These are phyloP conservation scores for Drosophila burlai DNA, from an alignment of 1,140 invertebrate genomes.

Conservation along the genomic window DNA sequence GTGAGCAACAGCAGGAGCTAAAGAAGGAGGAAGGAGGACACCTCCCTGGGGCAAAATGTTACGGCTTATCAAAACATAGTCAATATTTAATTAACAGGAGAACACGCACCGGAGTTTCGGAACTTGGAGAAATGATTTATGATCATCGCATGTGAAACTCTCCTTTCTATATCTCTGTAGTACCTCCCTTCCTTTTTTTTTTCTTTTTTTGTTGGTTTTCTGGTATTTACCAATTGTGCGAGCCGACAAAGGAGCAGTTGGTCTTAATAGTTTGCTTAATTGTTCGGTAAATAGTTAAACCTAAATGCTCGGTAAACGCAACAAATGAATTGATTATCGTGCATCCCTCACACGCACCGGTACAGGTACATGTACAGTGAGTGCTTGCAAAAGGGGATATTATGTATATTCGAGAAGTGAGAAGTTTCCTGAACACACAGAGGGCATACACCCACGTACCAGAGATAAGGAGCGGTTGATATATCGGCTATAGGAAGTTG, in stretches of 20 bases:
- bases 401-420: conserved; percentile 11
- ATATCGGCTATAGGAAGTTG: neutral
- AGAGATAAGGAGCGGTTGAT: conserved; percentile 21
- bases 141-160: conserved; percentile 58
- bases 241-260: conserved; percentile 68
- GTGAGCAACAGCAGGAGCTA: conserved; percentile 9
- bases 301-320: conserved; percentile 49
- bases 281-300: conserved; percentile 41
- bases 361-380: conserved; percentile 28
- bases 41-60: conserved; percentile 58
- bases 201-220: conserved; percentile 7
- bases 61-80: conserved; percentile 81
- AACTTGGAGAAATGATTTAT: conserved; percentile 71
- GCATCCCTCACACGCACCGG: conserved; percentile 20
- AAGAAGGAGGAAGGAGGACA: conserved; percentile 28
- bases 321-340: conserved; percentile 53
- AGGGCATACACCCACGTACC: conserved; percentile 35
- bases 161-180: conserved; percentile 17
- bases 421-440: conserved; percentile 38
- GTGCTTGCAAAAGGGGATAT: conserved; percentile 33
- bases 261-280: conserved; percentile 53
- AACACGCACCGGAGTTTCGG: conserved; percentile 56
- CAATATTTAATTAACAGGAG: conserved; percentile 84
- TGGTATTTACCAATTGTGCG: conserved; percentile 49
- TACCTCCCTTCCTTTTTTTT: conserved; percentile 1